Percentiles rank a stretch among this genome's conserved stretches.
Conservation (phyloP, 2,113 vertebrate species). For the Holacanthus passer region DNA sequence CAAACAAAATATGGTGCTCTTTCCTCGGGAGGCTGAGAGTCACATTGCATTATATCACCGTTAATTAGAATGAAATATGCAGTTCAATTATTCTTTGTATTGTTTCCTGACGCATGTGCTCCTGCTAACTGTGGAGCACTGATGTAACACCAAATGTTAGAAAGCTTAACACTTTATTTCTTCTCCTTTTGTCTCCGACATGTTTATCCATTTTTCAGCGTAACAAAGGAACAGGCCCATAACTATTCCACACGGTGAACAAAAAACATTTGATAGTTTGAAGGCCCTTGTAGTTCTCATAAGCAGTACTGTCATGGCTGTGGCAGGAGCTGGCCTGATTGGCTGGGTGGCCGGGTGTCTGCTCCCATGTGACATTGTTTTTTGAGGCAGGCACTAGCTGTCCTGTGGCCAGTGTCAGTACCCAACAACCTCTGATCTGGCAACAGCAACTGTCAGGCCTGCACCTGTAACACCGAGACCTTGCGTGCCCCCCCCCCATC, state of each 20-base stretch:
- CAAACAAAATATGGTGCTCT: slow-evolving; percentile 83
- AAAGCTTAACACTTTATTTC: slow-evolving; percentile 72
- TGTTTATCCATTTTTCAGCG: slow-evolving; percentile 47
- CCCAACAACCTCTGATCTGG: slow-evolving; percentile 79
- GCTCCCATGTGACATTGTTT: slow-evolving; percentile 76
- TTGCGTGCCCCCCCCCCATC: slow-evolving; percentile 46
- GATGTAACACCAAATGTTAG: slow-evolving; percentile 78
- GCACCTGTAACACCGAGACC: slow-evolving; percentile 83
- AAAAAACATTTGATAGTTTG: slow-evolving; percentile 45
- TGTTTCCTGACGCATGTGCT: slow-evolving; percentile 75
- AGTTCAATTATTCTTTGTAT: slow-evolving; percentile 85
- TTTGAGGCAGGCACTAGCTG: slow-evolving; percentile 61
- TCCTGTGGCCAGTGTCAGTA: slow-evolving; percentile 75
- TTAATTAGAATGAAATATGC: slow-evolving; percentile 88
- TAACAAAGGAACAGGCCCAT: slow-evolving; percentile 44
- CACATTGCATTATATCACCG: slow-evolving; percentile 85
- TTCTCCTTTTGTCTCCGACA: slow-evolving; percentile 33
- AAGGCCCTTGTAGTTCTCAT: slow-evolving; percentile 49
- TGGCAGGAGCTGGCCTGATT: slow-evolving; percentile 54
- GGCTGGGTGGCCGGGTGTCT: slow-evolving; percentile 63
- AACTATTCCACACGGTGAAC: slow-evolving; percentile 29
- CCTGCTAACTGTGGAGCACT: slow-evolving; percentile 80
- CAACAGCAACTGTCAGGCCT: slow-evolving; percentile 80
- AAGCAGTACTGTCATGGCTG: slow-evolving; percentile 61
- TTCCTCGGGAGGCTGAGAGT: slow-evolving; percentile 84